Conservation (phyloP, 2,797 vertebrate genomes). For the Luscinia megarhynchos region DNA sequence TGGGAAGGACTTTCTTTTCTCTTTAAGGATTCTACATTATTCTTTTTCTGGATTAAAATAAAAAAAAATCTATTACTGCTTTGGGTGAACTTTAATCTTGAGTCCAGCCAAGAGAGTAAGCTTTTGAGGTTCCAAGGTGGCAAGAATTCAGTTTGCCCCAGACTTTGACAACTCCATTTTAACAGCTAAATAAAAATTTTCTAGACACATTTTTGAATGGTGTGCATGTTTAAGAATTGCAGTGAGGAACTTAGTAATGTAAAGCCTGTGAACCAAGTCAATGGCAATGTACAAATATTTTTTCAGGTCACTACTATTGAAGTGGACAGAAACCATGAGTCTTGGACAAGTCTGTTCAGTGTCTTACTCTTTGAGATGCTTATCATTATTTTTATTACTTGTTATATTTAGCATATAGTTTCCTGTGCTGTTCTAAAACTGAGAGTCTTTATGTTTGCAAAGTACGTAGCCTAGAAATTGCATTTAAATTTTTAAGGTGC, state of each 20-base stretch:
- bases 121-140: not conserved
- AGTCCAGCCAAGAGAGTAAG: not conserved
- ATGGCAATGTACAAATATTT: not conserved
- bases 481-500: slow-evolving; percentile 47
- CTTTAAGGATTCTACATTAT: not conserved
- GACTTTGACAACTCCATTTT: not conserved
- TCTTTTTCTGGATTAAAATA: not conserved
- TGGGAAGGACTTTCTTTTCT: not conserved
- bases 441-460: not conserved
- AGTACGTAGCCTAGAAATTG: not conserved
- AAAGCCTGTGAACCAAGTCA: not conserved
- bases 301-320: not conserved
- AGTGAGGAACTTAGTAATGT: not conserved
- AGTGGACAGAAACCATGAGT: not conserved
- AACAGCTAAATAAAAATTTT: not conserved
- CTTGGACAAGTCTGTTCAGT: not conserved
- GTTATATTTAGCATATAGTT: not conserved
- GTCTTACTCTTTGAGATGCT: not conserved
- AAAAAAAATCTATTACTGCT: not conserved
- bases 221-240: not conserved
- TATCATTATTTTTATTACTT: slow-evolving; percentile 1
- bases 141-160: not conserved
- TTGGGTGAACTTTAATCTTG: not conserved
- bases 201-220: not conserved
- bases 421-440: not conserved